phyloP scores from a whole-genome alignment of 2,113 vertebrate genomes.

The Nesogale talazaci region DNA sequence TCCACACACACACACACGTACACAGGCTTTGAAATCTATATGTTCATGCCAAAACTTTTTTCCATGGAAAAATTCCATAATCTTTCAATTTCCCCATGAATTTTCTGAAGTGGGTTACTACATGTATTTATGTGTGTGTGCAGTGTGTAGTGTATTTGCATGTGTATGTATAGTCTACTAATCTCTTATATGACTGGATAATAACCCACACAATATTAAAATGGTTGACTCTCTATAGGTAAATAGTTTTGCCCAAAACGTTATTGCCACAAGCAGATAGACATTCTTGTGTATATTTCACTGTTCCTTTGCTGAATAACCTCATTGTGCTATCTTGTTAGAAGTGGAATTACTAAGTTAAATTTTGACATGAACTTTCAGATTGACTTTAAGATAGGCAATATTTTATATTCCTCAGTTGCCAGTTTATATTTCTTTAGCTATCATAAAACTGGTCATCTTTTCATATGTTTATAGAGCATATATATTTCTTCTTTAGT shows the following conservation, averaged over 20 bases:
- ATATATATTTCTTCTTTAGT: background rate
- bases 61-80: too few relatives aligned
- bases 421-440: background rate
- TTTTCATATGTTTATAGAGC: background rate
- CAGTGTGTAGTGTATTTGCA: background rate
- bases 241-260: background rate
- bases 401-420: background rate
- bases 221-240: background rate
- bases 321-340: constrained; percentile 15
- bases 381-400: background rate
- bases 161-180: background rate
- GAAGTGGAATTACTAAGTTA: background rate
- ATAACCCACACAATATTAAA: background rate
- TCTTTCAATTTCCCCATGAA: too few relatives aligned
- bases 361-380: background rate
- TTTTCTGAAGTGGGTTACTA: background rate
- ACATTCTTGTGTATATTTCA: background rate
- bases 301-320: background rate
- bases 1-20: too few relatives aligned
- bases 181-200: background rate
- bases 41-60: too few relatives aligned
- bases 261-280: background rate
- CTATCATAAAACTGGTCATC: background rate
- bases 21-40: too few relatives aligned
- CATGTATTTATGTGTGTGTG: too few relatives aligned